Percentiles rank a stretch among this genome's conserved stretches.
Conservation (phyloP, 1,140 invertebrate genomes). For the Amphibalanus amphitrite region DNA sequence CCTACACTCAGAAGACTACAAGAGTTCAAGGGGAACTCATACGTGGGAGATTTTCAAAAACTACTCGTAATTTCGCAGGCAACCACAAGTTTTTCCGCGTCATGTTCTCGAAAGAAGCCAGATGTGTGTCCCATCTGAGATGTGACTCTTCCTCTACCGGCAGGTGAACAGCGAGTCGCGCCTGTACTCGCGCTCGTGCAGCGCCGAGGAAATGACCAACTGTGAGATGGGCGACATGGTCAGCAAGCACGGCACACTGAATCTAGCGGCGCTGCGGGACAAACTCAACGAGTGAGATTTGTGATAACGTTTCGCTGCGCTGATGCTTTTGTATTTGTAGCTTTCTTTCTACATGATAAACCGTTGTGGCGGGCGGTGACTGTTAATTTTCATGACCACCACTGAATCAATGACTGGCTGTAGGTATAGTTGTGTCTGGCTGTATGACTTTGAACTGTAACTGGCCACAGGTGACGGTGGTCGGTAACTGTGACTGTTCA, state of each 20-base stretch:
- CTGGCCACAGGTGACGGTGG: too few relatives aligned
- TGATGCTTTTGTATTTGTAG: neutral
- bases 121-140: too few relatives aligned
- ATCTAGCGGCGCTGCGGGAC: conserved; percentile 38
- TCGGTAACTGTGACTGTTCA: too few relatives aligned
- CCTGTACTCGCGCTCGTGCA: neutral
- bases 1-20: too few relatives aligned
- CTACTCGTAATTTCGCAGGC: too few relatives aligned
- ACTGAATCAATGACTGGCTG: neutral
- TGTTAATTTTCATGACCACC: neutral
- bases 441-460: neutral
- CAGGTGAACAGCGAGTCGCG: conserved; percentile 6
- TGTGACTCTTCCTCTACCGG: too few relatives aligned
- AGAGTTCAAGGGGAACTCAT: too few relatives aligned
- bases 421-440: neutral
- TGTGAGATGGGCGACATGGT: conserved; percentile 36
- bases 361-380: neutral
- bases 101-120: too few relatives aligned
- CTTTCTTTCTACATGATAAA: neutral
- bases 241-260: conserved; percentile 45
- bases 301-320: neutral
- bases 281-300: neutral
- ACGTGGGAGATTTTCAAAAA: too few relatives aligned
- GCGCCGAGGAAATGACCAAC: neutral
- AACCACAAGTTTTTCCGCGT: too few relatives aligned